Conservation (phyloP, 1,140 invertebrate genomes). For the Brachionus angularis region DNA sequence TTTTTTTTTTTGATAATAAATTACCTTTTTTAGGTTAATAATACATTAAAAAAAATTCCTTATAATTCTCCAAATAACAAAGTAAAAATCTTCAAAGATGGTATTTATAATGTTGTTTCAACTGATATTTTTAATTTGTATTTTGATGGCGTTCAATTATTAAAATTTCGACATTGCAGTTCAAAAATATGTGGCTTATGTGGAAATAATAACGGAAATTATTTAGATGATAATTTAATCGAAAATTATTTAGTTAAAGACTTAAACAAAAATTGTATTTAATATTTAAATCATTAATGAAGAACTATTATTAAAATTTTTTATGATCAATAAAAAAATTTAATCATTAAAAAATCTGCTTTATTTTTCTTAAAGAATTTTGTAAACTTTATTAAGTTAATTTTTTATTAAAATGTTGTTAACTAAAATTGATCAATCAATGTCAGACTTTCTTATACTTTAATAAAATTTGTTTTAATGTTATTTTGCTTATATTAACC, state of each 20-base stretch:
- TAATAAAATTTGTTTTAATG: no score
- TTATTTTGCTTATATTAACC: no score
- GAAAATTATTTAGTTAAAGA: conserved; percentile 1
- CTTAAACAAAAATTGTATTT: no score
- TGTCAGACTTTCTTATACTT: no score
- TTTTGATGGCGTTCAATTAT: conserved; percentile 38
- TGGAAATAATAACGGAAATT: conserved; percentile 6
- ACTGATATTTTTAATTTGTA: conserved; percentile 2
- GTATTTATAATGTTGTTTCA: background rate
- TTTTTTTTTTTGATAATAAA: background rate
- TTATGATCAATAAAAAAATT: no score
- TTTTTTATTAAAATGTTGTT: no score
- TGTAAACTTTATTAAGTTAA: no score
- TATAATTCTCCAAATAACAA: background rate
- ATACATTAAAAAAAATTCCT: background rate
- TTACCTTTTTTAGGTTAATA: background rate
- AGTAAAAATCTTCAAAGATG: background rate
- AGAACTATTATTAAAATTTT: no score
- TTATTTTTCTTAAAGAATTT: no score
- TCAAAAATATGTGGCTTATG: conserved; percentile 11
- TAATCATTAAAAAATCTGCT: no score
- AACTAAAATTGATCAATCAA: no score
- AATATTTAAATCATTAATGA: no score
- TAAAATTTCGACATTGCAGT: conserved; percentile 12
- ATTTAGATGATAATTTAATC: background rate